Conservation (phyloP, 2,113 vertebrate species). For the Myodes glareolus region DNA sequence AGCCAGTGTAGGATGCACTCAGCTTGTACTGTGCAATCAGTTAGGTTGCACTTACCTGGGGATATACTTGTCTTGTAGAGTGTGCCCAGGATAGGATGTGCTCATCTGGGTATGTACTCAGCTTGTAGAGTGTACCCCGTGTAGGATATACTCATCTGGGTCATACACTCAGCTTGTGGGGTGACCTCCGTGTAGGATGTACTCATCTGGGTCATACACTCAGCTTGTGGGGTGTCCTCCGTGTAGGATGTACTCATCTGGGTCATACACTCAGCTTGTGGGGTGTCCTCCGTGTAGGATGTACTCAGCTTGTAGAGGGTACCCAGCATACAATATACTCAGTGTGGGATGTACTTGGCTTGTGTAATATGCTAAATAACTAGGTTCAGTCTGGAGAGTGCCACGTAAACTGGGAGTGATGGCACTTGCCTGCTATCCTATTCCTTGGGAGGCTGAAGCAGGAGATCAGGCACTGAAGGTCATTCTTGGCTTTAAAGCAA, state of each 20-base stretch:
- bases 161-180: neutral
- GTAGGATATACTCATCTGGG: neutral
- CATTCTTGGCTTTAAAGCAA: neutral
- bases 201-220: too few species aligned
- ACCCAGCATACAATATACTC: too few species aligned
- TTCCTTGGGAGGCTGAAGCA: neutral
- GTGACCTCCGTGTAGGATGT: too few species aligned
- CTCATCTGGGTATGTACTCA: neutral
- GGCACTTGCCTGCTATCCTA: neutral
- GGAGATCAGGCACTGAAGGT: neutral
- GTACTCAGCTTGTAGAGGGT: neutral
- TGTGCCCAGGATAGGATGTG: neutral
- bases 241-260: too few species aligned
- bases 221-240: neutral
- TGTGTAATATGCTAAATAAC: neutral
- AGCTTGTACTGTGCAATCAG: too few species aligned
- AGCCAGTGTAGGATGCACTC: neutral
- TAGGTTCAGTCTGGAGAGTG: neutral
- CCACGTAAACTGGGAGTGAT: neutral
- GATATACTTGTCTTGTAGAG: neutral
- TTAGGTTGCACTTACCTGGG: too few species aligned
- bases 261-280: neutral
- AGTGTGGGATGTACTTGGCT: neutral
- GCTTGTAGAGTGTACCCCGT: neutral
- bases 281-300: too few species aligned